A percentile compares a stretch with the other conserved stretches of the same genome.
Conservation (phyloP, 2,888 invertebrate genomes). For the Hydrotaea diabolus region DNA sequence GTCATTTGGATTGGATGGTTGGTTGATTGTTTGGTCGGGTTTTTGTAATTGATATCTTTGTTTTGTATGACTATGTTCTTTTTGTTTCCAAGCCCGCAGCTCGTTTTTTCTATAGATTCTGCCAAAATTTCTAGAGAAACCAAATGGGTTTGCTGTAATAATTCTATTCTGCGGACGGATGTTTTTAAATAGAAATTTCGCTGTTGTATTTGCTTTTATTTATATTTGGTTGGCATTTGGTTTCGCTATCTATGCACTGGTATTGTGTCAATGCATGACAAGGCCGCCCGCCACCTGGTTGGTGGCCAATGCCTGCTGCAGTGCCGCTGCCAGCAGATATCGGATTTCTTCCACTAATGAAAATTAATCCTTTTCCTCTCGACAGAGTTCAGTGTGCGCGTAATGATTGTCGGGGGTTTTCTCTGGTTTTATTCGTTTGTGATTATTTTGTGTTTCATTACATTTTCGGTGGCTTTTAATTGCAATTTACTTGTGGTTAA, state of each 20-base stretch:
- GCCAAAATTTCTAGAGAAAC: constrained; percentile 28
- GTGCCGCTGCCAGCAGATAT: constrained; percentile 39
- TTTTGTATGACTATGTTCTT: constrained; percentile 33
- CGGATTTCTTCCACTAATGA: constrained; percentile 46
- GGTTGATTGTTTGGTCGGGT: not conserved
- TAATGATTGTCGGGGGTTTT: constrained; percentile 14
- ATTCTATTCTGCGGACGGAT: constrained; percentile 1
- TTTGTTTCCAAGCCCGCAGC: constrained; percentile 28
- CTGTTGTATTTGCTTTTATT: constrained; percentile 25
- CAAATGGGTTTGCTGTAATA: constrained; percentile 20
- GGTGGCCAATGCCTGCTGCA: too few relatives aligned
- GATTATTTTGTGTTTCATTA: not conserved
- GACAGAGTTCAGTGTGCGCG: constrained; percentile 27
- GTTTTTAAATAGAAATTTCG: constrained; percentile 27
- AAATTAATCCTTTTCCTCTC: constrained; percentile 51
- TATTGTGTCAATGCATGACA: constrained; percentile 49
- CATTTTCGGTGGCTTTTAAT: not conserved
- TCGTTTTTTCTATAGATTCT: constrained; percentile 21
- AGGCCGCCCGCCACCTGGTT: constrained; percentile 60
- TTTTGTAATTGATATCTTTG: constrained; percentile 38
- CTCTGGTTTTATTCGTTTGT: not conserved
- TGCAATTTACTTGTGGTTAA: not conserved
- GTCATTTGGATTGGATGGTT: too few relatives aligned
- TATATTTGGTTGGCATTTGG: constrained; percentile 26
- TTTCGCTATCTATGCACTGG: constrained; percentile 26